Evolutionary conservation across 2,797 vertebrate genomes (phyloP), one percentile per base, ranked within the genome.

Genomic region (Rhadinocentrus ornatus): DNA sequence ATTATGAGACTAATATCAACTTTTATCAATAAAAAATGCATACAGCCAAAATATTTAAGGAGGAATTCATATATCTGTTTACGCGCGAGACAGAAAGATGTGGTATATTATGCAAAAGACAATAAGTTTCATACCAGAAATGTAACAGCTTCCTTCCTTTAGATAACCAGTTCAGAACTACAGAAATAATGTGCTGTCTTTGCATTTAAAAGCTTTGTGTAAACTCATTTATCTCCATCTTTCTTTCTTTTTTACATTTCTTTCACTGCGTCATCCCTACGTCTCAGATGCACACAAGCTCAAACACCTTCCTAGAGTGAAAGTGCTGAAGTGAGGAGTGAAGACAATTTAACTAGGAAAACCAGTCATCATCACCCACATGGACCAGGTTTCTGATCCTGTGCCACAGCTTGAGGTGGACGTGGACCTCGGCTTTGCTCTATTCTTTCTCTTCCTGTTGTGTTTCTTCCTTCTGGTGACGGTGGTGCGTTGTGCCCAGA

Each of bases 341-440:
- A 22, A 68, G 80, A n/a, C 50, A 1, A 9, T 13, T 37, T 48
- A 8, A 52, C 29, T 34, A 32, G 60, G 48, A 61, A 57, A 66
- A 1, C 15, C 57, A 6, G 48, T 32, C 53, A 10, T 11, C 48
- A 0, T 37, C 27, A 20, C 15, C 82, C 69, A 50, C 83, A 95
- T 95, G 94, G 94, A 94, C 77, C 88, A 69, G 52, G 59, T 76
- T 22, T 3, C 73, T 46, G 78, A 26, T 0, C 71, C 80, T 3
- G 65, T 62, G 0, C n/a, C 60, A 0, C 86, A 66, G 69, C 76
- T 93, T 2, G 93, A 94, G 75, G 88, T 95, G 52, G 94, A 95
- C 13, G 92, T 95, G 83, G 95, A 95, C 84, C 88, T 95, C 66
- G 94, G 94, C 20, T 95, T 95, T 4, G 94, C 94, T 0, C 88